Evolutionary conservation across 2,113 vertebrate species (phyloP).

Genomic region (Sturnira hondurensis): DNA sequence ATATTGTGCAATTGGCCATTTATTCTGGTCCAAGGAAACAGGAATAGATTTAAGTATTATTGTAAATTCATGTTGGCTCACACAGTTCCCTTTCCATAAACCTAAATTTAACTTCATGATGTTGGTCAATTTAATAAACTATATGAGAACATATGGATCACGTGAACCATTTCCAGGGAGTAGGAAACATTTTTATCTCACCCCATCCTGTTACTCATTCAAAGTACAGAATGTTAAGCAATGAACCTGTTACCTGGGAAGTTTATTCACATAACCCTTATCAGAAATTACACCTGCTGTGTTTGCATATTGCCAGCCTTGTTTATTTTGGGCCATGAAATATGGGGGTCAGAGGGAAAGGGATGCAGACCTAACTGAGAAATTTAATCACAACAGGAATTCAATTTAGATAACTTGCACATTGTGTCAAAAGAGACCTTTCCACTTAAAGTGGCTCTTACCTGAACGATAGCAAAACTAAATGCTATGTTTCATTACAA

Average conservation of each 20-base stretch:
- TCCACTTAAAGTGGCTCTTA: background rate
- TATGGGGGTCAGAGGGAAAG: rapidly evolving
- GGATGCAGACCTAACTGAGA: background rate
- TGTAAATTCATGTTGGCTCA: conserved; percentile 12
- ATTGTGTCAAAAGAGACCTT: background rate
- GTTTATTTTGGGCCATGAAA: background rate
- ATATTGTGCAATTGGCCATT: background rate
- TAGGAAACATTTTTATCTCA: background rate
- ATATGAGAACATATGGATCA: background rate
- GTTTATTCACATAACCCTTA: background rate
- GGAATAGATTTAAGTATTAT: background rate
- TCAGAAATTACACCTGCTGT: background rate
- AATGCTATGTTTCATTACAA: background rate
- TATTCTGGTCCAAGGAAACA: conserved; percentile 23
- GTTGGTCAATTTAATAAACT: conserved; percentile 56
- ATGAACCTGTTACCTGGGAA: background rate
- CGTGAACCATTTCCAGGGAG: background rate
- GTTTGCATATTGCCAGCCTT: background rate
- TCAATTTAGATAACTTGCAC: background rate
- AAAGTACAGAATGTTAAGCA: background rate
- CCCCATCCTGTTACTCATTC: background rate
- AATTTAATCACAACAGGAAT: background rate
- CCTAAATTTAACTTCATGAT: conserved; percentile 33
- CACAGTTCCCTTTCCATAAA: conserved; percentile 17
- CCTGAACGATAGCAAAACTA: background rate